Conservation (phyloP, 2,888 invertebrate genomes). For the Tupiocoris notatus region DNA sequence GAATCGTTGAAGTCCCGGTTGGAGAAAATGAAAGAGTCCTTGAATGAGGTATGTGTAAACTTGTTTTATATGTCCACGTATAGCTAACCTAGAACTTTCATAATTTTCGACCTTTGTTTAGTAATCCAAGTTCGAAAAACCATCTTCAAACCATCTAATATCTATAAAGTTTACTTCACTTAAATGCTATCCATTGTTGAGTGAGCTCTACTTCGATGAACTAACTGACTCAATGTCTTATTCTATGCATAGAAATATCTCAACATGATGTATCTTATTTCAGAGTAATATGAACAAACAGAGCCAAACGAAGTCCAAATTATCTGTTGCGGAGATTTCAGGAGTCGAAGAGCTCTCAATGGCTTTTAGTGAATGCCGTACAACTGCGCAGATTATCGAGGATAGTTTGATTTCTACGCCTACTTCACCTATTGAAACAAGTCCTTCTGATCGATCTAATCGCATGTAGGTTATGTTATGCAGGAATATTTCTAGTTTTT, state of each 20-base stretch:
- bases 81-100: neutral
- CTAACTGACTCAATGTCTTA: too few species aligned
- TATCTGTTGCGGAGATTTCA: neutral
- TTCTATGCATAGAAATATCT: too few species aligned
- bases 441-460: too few species aligned
- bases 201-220: too few species aligned
- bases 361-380: neutral
- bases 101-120: neutral
- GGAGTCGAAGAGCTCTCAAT: neutral
- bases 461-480: too few species aligned
- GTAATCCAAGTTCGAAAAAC: too few species aligned
- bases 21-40: conserved; percentile 8
- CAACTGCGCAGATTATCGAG: neutral
- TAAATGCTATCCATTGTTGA: too few species aligned
- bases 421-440: neutral
- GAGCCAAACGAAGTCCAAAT: neutral
- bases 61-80: too few species aligned
- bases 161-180: too few species aligned
- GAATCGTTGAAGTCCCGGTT: conserved; percentile 10
- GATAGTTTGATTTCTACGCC: neutral
- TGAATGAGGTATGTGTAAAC: neutral
- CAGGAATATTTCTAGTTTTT: too few species aligned
- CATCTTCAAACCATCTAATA: too few species aligned
- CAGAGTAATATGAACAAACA: neutral
- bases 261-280: too few species aligned